These are phyloP conservation scores for Drosophila ustulata DNA, from an alignment of 2,888 invertebrate species.

Conservation along the genomic window DNA sequence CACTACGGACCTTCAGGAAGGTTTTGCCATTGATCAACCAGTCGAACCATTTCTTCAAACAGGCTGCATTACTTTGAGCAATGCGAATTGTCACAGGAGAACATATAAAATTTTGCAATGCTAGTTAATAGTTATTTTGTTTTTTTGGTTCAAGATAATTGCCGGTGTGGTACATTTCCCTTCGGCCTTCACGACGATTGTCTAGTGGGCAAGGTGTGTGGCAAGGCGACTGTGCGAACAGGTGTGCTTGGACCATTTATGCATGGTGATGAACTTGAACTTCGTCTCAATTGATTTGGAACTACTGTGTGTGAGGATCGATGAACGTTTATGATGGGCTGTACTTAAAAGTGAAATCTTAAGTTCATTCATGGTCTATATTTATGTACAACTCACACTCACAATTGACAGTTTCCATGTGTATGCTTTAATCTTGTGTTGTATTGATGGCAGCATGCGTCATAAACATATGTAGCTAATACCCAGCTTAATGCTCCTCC, in stretches of 20 bases:
- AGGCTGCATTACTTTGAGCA: no score
- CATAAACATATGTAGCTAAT: slow-evolving; percentile 57
- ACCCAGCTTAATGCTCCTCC: slow-evolving; percentile 50
- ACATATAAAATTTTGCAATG: no score
- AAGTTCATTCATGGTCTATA: slow-evolving; percentile 29
- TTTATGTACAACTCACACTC: background rate
- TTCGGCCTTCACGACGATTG: slow-evolving; percentile 44
- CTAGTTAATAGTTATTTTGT: slow-evolving; percentile 11
- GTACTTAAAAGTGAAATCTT: slow-evolving; percentile 51
- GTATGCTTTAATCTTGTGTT: slow-evolving; percentile 39
- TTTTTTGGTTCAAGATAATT: no score
- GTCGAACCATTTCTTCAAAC: no score
- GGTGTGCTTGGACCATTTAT: slow-evolving; percentile 51
- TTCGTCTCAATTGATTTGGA: slow-evolving; percentile 31
- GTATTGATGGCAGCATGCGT: slow-evolving; percentile 50
- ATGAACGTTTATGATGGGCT: slow-evolving; percentile 33
- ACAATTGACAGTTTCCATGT: slow-evolving; percentile 1
- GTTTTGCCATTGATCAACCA: no score
- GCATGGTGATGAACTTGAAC: slow-evolving; percentile 8
- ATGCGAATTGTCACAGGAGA: no score
- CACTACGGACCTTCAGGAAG: no score
- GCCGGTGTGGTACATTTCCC: slow-evolving; percentile 58
- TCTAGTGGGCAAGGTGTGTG: background rate
- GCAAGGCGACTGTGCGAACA: slow-evolving; percentile 38
- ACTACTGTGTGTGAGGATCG: slow-evolving; percentile 23